Conservation (phyloP, 1,140 invertebrate species). For the Leguminivora glycinivorella region DNA sequence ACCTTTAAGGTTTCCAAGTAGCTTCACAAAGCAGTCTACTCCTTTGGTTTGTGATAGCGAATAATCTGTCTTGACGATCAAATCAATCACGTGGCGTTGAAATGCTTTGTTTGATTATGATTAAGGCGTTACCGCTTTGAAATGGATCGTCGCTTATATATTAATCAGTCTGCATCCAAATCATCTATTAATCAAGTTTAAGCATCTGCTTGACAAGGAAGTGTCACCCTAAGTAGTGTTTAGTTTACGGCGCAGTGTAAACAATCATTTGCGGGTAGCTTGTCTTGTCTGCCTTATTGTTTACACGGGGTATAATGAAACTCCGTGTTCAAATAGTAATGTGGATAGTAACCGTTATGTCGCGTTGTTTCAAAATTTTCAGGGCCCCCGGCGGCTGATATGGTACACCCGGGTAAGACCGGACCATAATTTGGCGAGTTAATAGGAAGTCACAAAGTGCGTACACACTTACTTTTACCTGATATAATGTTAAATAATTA, state of each 20-base stretch:
- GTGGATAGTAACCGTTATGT: constrained; percentile 17
- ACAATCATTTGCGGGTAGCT: constrained; percentile 67
- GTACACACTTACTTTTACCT: too few species aligned
- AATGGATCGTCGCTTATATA: constrained; percentile 57
- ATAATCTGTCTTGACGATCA: constrained; percentile 24
- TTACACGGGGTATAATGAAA: constrained; percentile 33
- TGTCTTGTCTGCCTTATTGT: constrained; percentile 53
- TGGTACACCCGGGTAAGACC: too few species aligned
- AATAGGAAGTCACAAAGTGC: too few species aligned
- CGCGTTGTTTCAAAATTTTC: constrained; percentile 3
- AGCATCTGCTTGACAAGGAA: constrained; percentile 73
- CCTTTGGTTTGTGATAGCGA: neutral
- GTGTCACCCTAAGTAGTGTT: constrained; percentile 74
- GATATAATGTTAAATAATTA: too few species aligned
- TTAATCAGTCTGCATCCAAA: constrained; percentile 68
- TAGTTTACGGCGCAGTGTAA: constrained; percentile 66
- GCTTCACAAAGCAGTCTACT: neutral
- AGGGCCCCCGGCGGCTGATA: neutral
- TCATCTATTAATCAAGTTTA: constrained; percentile 76
- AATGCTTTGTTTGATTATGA: constrained; percentile 49
- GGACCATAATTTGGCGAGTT: too few species aligned
- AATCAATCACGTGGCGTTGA: constrained; percentile 44
- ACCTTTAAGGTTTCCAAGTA: neutral
- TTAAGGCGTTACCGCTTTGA: constrained; percentile 58
- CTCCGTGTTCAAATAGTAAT: constrained; percentile 20